These are phyloP conservation scores for Drosophila eugracilis DNA, from an alignment of 1,140 invertebrate genomes.

Conservation along the genomic window DNA sequence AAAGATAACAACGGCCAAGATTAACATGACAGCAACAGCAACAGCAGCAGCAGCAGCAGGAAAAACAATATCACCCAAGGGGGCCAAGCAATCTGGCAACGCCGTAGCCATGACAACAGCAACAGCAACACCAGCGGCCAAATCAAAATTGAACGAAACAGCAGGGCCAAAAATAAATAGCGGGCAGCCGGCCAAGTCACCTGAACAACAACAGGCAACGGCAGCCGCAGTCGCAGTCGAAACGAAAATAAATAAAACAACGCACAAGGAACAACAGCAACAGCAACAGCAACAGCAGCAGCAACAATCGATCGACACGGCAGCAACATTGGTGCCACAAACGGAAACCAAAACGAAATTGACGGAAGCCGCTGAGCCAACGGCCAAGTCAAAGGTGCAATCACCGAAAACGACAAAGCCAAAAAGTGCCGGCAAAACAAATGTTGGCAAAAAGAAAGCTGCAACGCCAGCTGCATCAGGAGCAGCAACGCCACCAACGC, in stretches of 20 bases:
- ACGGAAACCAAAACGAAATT: constrained; percentile 80
- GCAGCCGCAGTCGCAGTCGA: constrained; percentile 36
- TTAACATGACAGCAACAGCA: constrained; percentile 12
- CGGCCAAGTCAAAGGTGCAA: constrained; percentile 76
- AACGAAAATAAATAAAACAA: constrained; percentile 79
- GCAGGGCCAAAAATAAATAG: constrained; percentile 81
- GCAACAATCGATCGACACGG: constrained; percentile 29
- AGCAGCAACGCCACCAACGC: not conserved
- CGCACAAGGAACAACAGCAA: constrained; percentile 70
- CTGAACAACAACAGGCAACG: constrained; percentile 80
- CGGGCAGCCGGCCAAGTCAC: constrained; percentile 84
- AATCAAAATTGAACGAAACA: constrained; percentile 52
- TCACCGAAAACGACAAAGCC: constrained; percentile 62
- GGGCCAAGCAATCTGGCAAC: constrained; percentile 41
- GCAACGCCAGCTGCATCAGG: constrained; percentile 29
- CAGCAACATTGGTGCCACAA: constrained; percentile 54
- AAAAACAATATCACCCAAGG: constrained; percentile 25
- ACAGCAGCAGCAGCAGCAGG: constrained; percentile 31
- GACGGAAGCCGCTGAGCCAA: constrained; percentile 69
- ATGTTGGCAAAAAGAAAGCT: constrained; percentile 43
- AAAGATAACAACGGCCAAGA: constrained; percentile 21
- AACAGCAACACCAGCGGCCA: constrained; percentile 44
- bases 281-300: constrained; percentile 20
- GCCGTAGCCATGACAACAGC: constrained; percentile 50
- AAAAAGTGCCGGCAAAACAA: constrained; percentile 68